Conservation (phyloP, 2,113 vertebrate species). For the Periophthalmus modestus region DNA sequence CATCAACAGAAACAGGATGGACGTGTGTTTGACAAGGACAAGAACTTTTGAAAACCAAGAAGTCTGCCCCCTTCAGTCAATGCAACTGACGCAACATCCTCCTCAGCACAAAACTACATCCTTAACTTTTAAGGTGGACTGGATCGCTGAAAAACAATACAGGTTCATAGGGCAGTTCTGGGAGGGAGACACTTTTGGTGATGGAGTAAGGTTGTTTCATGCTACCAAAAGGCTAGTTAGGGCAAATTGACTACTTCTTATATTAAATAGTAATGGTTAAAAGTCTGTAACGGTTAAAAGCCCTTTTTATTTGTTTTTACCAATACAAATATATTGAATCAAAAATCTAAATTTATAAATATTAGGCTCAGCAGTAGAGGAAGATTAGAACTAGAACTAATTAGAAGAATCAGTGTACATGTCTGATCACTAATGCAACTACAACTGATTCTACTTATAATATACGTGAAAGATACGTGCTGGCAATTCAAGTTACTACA, state of each 20-base stretch:
- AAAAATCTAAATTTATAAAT: no score
- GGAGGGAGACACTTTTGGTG: neutral
- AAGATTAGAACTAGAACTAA: no score
- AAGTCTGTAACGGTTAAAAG: no score
- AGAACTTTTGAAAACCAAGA: conserved; percentile 1
- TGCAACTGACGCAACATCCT: neutral
- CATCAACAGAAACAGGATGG: conserved; percentile 5
- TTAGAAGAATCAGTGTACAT: neutral
- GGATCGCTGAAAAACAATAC: neutral
- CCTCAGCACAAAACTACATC: neutral
- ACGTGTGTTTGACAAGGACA: conserved; percentile 5
- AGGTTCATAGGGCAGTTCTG: neutral
- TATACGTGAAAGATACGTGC: neutral
- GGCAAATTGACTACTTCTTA: no score
- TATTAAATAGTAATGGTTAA: no score
- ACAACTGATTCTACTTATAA: neutral
- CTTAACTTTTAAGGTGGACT: conserved; percentile 2
- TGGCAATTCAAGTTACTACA: neutral
- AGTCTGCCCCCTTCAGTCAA: conserved; percentile 7
- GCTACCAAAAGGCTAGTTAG: neutral
- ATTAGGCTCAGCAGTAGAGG: no score
- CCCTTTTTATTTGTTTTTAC: no score
- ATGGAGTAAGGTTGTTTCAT: neutral
- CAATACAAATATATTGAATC: no score
- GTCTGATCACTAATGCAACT: neutral